phyloP scores from a whole-genome alignment of 2,888 invertebrate genomes.

The Chamaedrilus cognettii region DNA sequence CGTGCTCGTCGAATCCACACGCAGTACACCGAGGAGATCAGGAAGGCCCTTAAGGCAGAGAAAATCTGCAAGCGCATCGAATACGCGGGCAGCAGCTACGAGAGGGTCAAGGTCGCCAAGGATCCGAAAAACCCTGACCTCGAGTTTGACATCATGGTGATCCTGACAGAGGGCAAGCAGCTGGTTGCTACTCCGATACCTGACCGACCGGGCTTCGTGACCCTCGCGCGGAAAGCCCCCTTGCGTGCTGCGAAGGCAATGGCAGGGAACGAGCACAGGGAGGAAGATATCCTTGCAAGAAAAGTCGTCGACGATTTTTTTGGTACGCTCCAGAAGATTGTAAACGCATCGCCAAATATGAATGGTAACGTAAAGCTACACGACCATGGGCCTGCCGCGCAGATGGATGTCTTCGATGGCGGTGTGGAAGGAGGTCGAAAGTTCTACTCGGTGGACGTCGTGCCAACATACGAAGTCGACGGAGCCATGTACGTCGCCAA shows the following conservation, averaged over 20 bases:
- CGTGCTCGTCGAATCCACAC: neutral
- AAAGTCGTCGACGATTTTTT: too few relatives aligned
- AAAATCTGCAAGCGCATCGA: neutral
- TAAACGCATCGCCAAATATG: neutral
- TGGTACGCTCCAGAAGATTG: neutral
- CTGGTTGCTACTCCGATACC: neutral
- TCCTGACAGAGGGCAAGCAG: neutral
- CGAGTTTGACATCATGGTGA: neutral
- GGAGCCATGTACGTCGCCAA: conserved; percentile 5
- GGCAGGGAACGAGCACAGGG: too few relatives aligned
- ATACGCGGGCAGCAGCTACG: neutral
- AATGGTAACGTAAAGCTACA: neutral
- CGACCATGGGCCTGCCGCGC: conserved; percentile 10
- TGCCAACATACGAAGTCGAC: neutral
- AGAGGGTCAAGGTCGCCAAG: neutral
- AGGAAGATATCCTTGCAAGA: too few relatives aligned
- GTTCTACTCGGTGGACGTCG: conserved; percentile 8
- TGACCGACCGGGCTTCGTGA: neutral
- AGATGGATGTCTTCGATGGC: conserved; percentile 1
- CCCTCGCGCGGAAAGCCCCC: neutral
- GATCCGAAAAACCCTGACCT: too few relatives aligned
- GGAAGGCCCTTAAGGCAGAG: neutral
- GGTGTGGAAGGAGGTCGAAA: neutral
- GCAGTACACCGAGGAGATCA: neutral
- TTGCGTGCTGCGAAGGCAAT: too few relatives aligned